phyloP scores from a whole-genome alignment of 2,113 vertebrate species.

The Ifrita kowaldi region DNA sequence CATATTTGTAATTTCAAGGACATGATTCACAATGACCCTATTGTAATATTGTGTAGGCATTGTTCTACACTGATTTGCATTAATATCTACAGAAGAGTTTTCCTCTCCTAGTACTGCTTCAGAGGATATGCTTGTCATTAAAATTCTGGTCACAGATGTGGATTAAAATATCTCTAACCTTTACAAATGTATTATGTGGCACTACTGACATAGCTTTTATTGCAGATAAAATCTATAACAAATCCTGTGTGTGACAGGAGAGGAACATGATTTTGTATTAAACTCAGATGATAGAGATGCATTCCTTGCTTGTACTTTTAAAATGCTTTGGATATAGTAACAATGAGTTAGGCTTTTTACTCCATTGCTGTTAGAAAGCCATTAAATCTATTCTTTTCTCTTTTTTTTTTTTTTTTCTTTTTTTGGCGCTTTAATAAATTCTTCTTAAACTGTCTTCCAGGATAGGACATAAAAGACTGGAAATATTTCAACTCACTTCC shows the following conservation, averaged over 20 bases:
- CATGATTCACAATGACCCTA: conserved; percentile 62
- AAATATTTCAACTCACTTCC: conserved; percentile 42
- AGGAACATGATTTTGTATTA: conserved; percentile 72
- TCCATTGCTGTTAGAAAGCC: conserved; percentile 8
- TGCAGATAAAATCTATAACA: conserved; percentile 75
- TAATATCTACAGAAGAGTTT: conserved; percentile 58
- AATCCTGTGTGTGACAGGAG: conserved; percentile 70
- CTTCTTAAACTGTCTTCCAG: conserved; percentile 39
- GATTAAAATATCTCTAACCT: conserved; percentile 76
- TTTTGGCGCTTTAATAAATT: conserved; percentile 18
- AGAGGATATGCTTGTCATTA: conserved; percentile 58
- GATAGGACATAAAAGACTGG: not conserved
- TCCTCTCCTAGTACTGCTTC: conserved; percentile 43
- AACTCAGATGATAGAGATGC: conserved; percentile 66
- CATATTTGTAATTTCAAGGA: conserved; percentile 75
- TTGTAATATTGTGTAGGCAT: conserved; percentile 30
- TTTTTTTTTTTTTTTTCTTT: not conserved
- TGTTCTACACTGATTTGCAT: conserved; percentile 63
- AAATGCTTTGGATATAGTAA: conserved; percentile 61
- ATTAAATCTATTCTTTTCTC: conserved; percentile 34
- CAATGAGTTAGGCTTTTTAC: conserved; percentile 32
- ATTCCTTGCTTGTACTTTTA: conserved; percentile 58
- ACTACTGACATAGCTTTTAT: conserved; percentile 72
- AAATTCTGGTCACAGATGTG: conserved; percentile 72
- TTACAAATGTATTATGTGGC: conserved; percentile 75